Base-by-base conservation (phyloP, 2,797 vertebrate species). In the Cyclopterus lumpus region DNA sequence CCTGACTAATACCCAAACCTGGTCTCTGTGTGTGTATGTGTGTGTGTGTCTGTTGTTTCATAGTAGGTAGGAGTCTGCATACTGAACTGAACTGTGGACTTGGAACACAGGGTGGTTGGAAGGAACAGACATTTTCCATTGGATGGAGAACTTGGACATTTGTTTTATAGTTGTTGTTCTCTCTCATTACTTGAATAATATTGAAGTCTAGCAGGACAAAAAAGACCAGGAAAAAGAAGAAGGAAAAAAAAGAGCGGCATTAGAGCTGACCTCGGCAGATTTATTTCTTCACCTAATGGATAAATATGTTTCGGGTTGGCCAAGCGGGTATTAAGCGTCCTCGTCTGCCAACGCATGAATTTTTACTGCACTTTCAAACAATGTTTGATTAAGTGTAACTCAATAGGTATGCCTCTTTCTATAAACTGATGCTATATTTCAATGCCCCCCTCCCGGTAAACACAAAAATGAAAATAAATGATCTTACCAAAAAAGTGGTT, bases 151-250 rank as follows among this genome's bases (percentile, higher is more conserved):
- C 84, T 93, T 94, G 93, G 94, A 93, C 90, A 78, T 79, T 85
- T 49, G 20, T 94, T 95, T 95, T 93, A 95, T 93, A 80, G 93
- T 72, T 90, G 89, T 93, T 93, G 91, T 92, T 93, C 83, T 89
- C 91, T 88, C 88, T 89, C 85, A 90, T 92, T 94, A 92, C 91
- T 88, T 80, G 81, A 93, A 93, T 86, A 89, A 91, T 91, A 85
- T 83, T 86, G 75, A 93, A 90, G 89, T 90, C 90, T 87, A 71
- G 69, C 85, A 86, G 83, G 86, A 89, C 81, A 79, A 84, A 89
- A 88, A 83, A 70, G 48, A 73, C 38, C 62, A 59, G 8, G 36
- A 34, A 83, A 42, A 84, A 82, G 73, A 84, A 83, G 34, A 28
- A 81, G 67, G 80, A 81, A 16, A 40, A 82, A 40, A 82, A 67